A percentile compares a stretch with the other conserved stretches of the same genome.
Evolutionary conservation across 2,797 vertebrate genomes (phyloP).

Genomic region (Fundulus diaphanus): DNA sequence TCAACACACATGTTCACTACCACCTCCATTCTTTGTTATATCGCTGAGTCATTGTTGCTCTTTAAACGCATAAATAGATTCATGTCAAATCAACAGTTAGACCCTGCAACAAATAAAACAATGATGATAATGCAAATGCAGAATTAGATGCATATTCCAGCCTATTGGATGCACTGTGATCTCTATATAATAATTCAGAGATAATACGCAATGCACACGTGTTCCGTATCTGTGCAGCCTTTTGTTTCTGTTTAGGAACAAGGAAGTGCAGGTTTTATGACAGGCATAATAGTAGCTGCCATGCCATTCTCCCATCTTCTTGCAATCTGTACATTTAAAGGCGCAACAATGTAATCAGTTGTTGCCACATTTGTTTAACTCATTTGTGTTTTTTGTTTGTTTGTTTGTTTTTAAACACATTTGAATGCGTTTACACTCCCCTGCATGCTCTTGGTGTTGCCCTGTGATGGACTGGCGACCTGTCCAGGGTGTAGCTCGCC

Average conservation of each 20-base stretch:
- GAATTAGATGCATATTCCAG: rapidly evolving
- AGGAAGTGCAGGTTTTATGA: conserved; percentile 44
- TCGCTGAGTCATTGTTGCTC: not conserved
- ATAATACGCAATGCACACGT: not conserved
- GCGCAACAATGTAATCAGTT: not conserved
- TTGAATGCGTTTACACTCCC: not conserved
- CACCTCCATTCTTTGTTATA: conserved; percentile 9
- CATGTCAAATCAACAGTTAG: not conserved
- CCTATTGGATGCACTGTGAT: not conserved
- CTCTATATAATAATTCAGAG: not conserved
- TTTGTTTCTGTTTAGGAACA: conserved; percentile 15
- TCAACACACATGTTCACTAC: conserved; percentile 16
- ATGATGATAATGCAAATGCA: not conserved
- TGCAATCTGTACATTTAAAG: conserved; percentile 5
- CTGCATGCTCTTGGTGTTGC: too few relatives aligned
- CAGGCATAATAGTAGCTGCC: conserved; percentile 23
- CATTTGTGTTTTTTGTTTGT: conserved; percentile 9
- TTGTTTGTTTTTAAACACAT: conserved; percentile 8
- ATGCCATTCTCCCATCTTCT: conserved; percentile 4
- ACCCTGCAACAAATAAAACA: not conserved
- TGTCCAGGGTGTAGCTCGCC: too few relatives aligned
- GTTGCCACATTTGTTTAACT: conserved; percentile 4
- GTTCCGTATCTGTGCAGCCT: not conserved
- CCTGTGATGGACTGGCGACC: too few relatives aligned
- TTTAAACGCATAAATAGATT: not conserved